Evolutionary conservation across 2,888 invertebrate genomes (phyloP).

Genomic region (Agriopis aurantiaria): DNA sequence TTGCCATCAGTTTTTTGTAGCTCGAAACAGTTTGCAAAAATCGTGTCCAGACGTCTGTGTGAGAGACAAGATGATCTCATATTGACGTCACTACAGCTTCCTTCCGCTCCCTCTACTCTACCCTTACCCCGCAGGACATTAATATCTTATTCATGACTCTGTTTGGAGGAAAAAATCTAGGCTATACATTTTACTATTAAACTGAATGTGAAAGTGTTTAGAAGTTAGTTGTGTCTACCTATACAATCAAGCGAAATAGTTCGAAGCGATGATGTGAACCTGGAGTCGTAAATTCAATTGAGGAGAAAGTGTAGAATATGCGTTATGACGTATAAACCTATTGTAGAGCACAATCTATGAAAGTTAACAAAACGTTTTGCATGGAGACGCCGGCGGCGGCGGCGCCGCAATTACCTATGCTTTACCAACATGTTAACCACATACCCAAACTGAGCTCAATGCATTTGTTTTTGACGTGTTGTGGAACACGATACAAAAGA

Average conservation of each 20-base stretch:
- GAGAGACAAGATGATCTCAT: constrained; percentile 62
- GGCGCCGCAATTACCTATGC: background rate
- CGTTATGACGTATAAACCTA: constrained; percentile 13
- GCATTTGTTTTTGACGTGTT: too few relatives aligned
- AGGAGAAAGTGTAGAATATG: constrained; percentile 18
- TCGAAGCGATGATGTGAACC: constrained; percentile 5
- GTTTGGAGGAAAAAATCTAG: constrained; percentile 19
- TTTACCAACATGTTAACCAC: background rate
- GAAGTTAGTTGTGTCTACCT: background rate
- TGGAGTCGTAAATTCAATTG: constrained; percentile 10
- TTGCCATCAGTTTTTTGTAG: constrained; percentile 32
- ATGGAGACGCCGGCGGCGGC: background rate
- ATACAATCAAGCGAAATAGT: constrained; percentile 7
- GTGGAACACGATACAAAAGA: too few relatives aligned
- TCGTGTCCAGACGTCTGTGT: constrained; percentile 50
- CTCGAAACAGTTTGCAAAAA: constrained; percentile 37
- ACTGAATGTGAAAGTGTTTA: constrained; percentile 19
- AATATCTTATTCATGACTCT: constrained; percentile 25
- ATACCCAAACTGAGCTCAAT: background rate
- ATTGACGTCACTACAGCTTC: constrained; percentile 70
- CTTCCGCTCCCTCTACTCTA: constrained; percentile 62
- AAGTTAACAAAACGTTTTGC: constrained; percentile 15
- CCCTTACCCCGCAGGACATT: constrained; percentile 35
- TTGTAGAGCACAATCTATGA: constrained; percentile 18
- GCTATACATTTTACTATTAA: background rate